Base-by-base conservation (phyloP, 2,888 invertebrate species). In the Sinohyriopsis cumingii region DNA sequence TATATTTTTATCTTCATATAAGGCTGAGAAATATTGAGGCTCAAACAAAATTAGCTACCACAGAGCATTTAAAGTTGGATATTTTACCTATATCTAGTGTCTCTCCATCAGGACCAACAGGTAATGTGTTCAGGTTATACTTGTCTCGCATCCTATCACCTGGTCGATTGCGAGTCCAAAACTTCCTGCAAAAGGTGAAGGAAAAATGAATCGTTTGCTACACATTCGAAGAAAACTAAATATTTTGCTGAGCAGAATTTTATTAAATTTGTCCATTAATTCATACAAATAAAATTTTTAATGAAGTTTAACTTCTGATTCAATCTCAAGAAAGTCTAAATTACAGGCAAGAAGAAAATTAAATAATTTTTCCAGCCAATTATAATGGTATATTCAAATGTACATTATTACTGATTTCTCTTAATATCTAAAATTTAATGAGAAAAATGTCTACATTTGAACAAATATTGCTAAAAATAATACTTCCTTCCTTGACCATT, bases 141-240 rank as follows among this genome's bases (percentile, higher is more conserved):
- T 98, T 97, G 90, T 99, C 99, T 87, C 98, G 93, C 96, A 99
- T 98, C 53, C 82, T 78, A 71, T 99, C 99, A 25, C 99, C 99
- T 0, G 99, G 99, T 63, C 99, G 93, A 91, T 99, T 99, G 76
- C 99, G 92, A 3, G 99, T 98, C 99, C 99, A 99, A 91, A 99
- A 99, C 91, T 99, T 99, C 33, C 91, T 91, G 81, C n/a, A 73
- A 62, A 69, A 55, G 69, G 45, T 12, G 45, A 45, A 45, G 45
- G 12, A 12, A 45, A 45, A 54, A 70, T 20, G 45, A 65, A 59
- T 54, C 24, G 20, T 57, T n/a, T 53, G 33, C 45, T 6, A 33
- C 3, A 45, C 3, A 20, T 1, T n/a, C 28, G 15, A 59, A 55
- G 33, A 20, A 55, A 65, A 45, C 12, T 45, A 45, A 9, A 45